Evolutionary conservation across 2,888 invertebrate genomes (phyloP), one percentile per base, ranked within the genome.

Genomic region (Bhutanitis thaidina): DNA sequence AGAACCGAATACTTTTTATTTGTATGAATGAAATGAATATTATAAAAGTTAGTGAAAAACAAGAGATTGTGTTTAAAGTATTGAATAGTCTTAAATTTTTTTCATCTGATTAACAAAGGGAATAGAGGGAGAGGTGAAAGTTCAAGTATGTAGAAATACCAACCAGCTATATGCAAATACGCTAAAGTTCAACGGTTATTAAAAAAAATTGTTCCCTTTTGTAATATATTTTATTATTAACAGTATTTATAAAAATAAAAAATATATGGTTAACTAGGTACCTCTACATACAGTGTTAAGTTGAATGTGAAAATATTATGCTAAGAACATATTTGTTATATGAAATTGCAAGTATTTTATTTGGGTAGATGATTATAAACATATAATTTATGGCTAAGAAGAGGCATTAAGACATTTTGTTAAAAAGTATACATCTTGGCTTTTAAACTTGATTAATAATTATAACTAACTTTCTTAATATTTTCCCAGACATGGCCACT

Each of bases 1-100:
- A 62, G 67, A 59, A 49, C 20, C 43, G 14, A 9, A 13, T 34
- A 34, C 10, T 41, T 41, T 41, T 37, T 32, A 7, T 27, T 7
- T 32, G 15, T 43, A 34, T 1, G 34, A 37, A 12, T 59, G 60
- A 58, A 36, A 30, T 43, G 16, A 34, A 34, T 3, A 1, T 34
- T 4, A 12, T 12, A 13, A 34, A 12, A 12, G 34, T 13, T 10
- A 36, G 15, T 36, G 36, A 36, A 15, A 14, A 15, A 15, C 7
- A 35, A 20, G 43, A 43, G 34, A 35, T 43, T 35, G 20, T 43
- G 12, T n/a, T 43, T 15, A 41, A 39, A 39, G 39, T 29, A 27
- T 39, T 39, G 12, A 39, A 16, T 39, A 39, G 12, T 27, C n/a
- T 7, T 39, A 12, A 12, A 34, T 12, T 43, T n/a, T 34, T 34